A percentile compares a stretch with the other conserved stretches of the same genome.
Conservation (phyloP, 2,113 vertebrate genomes). For the Eulacestoma nigropectus region DNA sequence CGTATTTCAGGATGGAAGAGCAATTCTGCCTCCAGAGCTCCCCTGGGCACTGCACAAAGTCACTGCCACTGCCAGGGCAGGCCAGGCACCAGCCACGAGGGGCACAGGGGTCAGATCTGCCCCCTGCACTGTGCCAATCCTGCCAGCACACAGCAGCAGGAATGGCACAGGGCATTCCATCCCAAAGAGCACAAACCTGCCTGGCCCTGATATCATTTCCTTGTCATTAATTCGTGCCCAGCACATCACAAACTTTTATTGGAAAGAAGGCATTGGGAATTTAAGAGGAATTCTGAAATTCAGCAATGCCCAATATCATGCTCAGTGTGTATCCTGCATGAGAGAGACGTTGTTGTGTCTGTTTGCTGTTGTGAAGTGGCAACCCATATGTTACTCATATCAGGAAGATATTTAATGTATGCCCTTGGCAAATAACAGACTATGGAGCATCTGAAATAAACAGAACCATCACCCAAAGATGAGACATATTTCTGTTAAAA, state of each 20-base stretch:
- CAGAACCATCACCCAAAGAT: background rate
- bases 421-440: slow-evolving; percentile 37
- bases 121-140: background rate
- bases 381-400: slow-evolving; percentile 29
- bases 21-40: background rate
- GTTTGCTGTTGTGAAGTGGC: background rate
- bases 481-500: background rate
- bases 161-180: background rate
- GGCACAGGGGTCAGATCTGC: accelerated
- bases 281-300: background rate
- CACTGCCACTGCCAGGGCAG: background rate
- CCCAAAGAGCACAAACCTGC: background rate
- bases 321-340: background rate
- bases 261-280: background rate
- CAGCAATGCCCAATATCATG: background rate
- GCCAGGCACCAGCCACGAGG: background rate
- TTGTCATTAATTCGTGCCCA: background rate
- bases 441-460: slow-evolving; percentile 5
- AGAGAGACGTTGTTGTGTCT: background rate
- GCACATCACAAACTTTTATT: background rate
- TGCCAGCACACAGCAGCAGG: background rate
- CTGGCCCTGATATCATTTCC: background rate
- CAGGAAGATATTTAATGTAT: slow-evolving; percentile 15
- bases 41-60: background rate
- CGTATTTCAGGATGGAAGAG: background rate